Evolutionary conservation across 2,888 invertebrate species (phyloP).

Genomic region (Caenorhabditis panamensis): DNA sequence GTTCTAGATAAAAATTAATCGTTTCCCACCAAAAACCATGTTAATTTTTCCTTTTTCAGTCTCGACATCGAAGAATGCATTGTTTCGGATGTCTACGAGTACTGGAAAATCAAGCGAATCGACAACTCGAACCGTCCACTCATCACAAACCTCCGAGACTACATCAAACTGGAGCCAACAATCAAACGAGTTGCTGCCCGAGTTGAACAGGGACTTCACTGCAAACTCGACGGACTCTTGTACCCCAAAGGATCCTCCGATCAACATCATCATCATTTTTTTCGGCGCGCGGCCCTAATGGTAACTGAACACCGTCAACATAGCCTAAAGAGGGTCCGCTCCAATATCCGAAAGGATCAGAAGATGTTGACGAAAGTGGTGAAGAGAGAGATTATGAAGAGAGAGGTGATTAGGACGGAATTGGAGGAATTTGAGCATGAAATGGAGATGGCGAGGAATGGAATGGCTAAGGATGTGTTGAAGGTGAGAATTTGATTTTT

Average conservation of each 20-base stretch:
- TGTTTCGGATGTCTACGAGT: slow-evolving; percentile 87
- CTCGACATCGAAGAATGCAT: slow-evolving; percentile 86
- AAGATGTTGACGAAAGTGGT: slow-evolving; percentile 27
- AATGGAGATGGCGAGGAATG: no score
- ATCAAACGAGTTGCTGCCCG: slow-evolving; percentile 10
- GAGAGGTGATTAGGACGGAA: neutral
- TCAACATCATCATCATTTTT: slow-evolving; percentile 17
- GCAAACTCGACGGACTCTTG: no score
- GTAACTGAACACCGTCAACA: slow-evolving; percentile 38
- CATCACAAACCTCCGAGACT: slow-evolving; percentile 49
- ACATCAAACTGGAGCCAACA: slow-evolving; percentile 17
- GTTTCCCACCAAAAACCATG: no score
- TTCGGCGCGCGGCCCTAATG: slow-evolving; percentile 49
- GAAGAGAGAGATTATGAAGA: slow-evolving; percentile 37
- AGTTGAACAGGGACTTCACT: neutral
- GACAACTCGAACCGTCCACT: slow-evolving; percentile 45
- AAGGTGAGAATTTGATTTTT: no score
- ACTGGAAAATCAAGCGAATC: slow-evolving; percentile 94
- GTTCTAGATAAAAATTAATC: no score
- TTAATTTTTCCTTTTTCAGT: no score
- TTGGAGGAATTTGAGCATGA: neutral
- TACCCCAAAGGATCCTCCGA: no score
- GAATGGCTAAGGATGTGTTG: no score
- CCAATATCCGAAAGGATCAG: slow-evolving; percentile 14
- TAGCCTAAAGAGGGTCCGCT: slow-evolving; percentile 40